A percentile compares a stretch with the other conserved stretches of the same genome.
Evolutionary conservation across 2,888 invertebrate species (phyloP).

Genomic region (Caenorhabditis sulstoni): DNA sequence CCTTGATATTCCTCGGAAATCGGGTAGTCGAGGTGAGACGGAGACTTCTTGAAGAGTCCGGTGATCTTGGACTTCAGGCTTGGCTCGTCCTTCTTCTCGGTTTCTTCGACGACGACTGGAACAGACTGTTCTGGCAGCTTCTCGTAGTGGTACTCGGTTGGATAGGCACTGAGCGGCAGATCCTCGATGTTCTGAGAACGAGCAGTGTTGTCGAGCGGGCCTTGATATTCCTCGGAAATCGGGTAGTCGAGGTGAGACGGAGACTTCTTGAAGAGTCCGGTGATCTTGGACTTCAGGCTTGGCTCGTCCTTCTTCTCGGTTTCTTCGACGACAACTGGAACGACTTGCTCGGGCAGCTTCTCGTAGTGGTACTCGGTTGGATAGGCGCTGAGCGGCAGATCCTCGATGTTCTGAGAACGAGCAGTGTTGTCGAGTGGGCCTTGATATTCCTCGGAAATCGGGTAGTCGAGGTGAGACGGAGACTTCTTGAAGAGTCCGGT

Average conservation of each 20-base stretch:
- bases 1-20: constrained; percentile 51
- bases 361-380: constrained; percentile 29
- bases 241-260: constrained; percentile 14
- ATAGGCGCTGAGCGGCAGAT: constrained; percentile 14
- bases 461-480: constrained; percentile 63
- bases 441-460: constrained; percentile 56
- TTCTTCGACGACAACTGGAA: constrained; percentile 43
- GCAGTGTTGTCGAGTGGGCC: constrained; percentile 57
- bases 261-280: constrained; percentile 37
- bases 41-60: constrained; percentile 62
- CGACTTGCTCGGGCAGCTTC: constrained; percentile 34
- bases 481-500: constrained; percentile 64
- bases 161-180: constrained; percentile 47
- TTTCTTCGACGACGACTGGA: constrained; percentile 37
- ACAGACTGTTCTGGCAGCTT: constrained; percentile 40
- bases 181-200: constrained; percentile 61
- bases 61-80: constrained; percentile 40
- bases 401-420: constrained; percentile 10
- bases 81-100: constrained; percentile 33
- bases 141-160: constrained; percentile 55
- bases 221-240: constrained; percentile 19
- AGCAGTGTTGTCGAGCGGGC: constrained; percentile 2
- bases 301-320: constrained; percentile 41
- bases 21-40: constrained; percentile 67
- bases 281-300: constrained; percentile 44